These are phyloP conservation scores for Dryas iulia DNA, from an alignment of 1,140 invertebrate species.

Conservation along the genomic window DNA sequence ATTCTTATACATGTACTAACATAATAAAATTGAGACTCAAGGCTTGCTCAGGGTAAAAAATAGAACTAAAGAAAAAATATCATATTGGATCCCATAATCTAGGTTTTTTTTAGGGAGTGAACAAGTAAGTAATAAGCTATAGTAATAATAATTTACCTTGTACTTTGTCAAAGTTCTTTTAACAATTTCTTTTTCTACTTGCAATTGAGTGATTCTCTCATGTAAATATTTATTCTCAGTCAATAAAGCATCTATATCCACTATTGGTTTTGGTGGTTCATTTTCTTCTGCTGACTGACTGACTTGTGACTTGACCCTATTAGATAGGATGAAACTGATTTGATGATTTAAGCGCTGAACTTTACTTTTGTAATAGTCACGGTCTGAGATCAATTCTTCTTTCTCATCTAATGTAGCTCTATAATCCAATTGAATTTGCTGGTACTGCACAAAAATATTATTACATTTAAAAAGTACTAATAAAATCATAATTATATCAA, in stretches of 20 bases:
- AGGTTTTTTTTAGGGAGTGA: too few relatives aligned
- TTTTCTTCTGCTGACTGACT: conserved; percentile 37
- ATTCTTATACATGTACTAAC: not conserved
- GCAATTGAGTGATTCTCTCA: conserved; percentile 88
- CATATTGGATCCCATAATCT: too few relatives aligned
- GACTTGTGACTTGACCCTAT: conserved; percentile 49
- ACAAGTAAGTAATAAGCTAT: not conserved
- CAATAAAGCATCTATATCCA: conserved; percentile 91
- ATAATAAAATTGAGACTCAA: not conserved
- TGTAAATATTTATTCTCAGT: conserved; percentile 93
- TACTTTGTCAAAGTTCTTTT: conserved; percentile 86
- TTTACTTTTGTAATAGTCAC: conserved; percentile 93
- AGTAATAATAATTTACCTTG: conserved; percentile 80
- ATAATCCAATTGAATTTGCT: conserved; percentile 87
- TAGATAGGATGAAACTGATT: conserved; percentile 86
- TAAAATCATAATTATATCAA: not conserved
- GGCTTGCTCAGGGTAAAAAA: too few relatives aligned
- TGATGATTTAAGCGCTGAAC: conserved; percentile 91
- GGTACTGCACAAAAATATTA: conserved; percentile 69
- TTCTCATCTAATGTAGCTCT: conserved; percentile 91
- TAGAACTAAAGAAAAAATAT: too few relatives aligned
- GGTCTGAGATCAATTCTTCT: conserved; percentile 89
- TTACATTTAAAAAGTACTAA: not conserved
- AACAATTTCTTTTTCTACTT: conserved; percentile 90
- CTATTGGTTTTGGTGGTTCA: conserved; percentile 75